Percentiles rank a stretch among this genome's conserved stretches.
Conservation (phyloP, 2,797 vertebrate genomes). For the Urophycis tenuis region DNA sequence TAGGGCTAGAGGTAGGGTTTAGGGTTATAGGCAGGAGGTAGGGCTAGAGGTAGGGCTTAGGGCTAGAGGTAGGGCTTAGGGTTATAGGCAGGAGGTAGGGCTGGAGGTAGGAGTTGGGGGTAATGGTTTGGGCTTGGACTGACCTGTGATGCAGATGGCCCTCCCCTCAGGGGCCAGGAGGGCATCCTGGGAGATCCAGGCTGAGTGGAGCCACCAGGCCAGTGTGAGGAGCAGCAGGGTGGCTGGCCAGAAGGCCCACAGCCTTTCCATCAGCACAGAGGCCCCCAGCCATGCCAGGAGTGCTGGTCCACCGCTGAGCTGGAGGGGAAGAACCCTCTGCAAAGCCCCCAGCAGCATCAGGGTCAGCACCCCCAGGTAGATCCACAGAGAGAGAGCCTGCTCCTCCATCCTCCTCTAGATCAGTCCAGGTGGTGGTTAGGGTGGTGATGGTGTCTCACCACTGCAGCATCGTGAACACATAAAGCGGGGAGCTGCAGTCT, state of each 20-base stretch:
- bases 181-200: not conserved
- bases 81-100: not conserved
- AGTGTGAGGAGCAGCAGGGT: not conserved
- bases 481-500: not conserved
- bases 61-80: not conserved
- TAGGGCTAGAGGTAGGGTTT: not conserved
- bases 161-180: not conserved
- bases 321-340: not conserved
- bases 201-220: not conserved
- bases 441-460: not conserved
- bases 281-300: not conserved
- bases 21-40: no score
- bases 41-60: not conserved
- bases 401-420: not conserved
- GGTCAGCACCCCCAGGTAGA: not conserved
- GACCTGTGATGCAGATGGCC: not conserved
- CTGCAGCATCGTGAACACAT: not conserved
- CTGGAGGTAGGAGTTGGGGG: no score
- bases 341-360: not conserved
- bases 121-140: not conserved
- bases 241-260: not conserved
- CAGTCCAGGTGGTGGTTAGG: not conserved
- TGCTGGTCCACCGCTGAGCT: not conserved
- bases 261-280: not conserved
- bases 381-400: not conserved